Percentiles rank a stretch among this genome's conserved stretches.
Evolutionary conservation across 2,888 invertebrate species (phyloP).

Genomic region (Campaea margaritaria): DNA sequence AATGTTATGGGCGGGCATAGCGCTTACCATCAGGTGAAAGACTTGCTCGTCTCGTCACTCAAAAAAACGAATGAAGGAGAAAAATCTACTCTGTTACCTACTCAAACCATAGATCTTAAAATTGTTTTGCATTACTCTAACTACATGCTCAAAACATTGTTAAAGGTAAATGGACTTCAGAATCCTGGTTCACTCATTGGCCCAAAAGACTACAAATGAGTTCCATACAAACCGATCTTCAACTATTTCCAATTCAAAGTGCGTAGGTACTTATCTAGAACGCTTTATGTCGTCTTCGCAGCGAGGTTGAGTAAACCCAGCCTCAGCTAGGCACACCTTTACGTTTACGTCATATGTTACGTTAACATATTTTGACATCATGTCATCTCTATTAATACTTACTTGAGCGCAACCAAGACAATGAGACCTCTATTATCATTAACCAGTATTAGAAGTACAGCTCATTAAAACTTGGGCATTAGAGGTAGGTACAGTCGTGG

Average conservation of each 20-base stretch:
- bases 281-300: slow-evolving; percentile 37
- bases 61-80: too few species aligned
- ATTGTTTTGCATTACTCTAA: too few species aligned
- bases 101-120: too few species aligned
- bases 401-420: slow-evolving; percentile 46
- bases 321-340: slow-evolving; percentile 39
- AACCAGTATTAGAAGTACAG: slow-evolving; percentile 22
- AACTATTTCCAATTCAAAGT: slow-evolving; percentile 31
- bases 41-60: too few species aligned
- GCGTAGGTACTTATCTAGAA: slow-evolving; percentile 29
- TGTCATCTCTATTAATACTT: slow-evolving; percentile 67
- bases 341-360: slow-evolving; percentile 62
- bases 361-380: slow-evolving; percentile 70
- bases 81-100: too few species aligned
- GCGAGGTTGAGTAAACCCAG: slow-evolving; percentile 41
- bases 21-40: too few species aligned
- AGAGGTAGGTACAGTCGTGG: slow-evolving; percentile 51
- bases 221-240: slow-evolving; percentile 22
- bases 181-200: slow-evolving; percentile 37
- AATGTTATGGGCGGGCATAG: too few species aligned
- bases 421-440: slow-evolving; percentile 40
- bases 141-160: too few species aligned
- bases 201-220: slow-evolving; percentile 36
- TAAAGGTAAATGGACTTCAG: slow-evolving; percentile 20
- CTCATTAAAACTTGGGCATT: slow-evolving; percentile 37